Conservation (phyloP, 2,888 invertebrate genomes). For the Aspidapion aeneum region DNA sequence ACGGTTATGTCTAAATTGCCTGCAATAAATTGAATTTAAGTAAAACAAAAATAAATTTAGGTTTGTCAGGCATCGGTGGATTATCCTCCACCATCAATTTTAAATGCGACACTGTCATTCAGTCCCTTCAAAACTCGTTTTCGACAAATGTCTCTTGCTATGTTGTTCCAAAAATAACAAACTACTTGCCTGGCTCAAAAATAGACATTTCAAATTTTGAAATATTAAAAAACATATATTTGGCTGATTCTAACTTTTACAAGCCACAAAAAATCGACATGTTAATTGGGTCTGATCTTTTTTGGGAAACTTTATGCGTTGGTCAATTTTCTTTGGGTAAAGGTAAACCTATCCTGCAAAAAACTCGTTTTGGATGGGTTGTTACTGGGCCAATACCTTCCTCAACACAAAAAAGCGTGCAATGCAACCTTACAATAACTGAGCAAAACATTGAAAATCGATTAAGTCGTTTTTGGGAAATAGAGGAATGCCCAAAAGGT, state of each 20-base stretch:
- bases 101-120: too few species aligned
- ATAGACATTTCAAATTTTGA: too few species aligned
- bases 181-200: too few species aligned
- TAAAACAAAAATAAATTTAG: too few species aligned
- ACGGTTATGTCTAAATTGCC: too few species aligned
- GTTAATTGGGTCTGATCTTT: slow-evolving; percentile 4
- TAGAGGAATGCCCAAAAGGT: not conserved
- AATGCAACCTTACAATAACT: not conserved
- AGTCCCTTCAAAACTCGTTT: too few species aligned
- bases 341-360: not conserved
- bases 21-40: too few species aligned
- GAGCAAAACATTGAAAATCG: not conserved
- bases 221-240: too few species aligned
- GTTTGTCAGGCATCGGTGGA: too few species aligned
- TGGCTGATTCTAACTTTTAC: not conserved
- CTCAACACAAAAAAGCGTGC: not conserved
- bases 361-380: not conserved
- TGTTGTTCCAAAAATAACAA: too few species aligned
- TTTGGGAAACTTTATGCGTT: slow-evolving; percentile 2
- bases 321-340: slow-evolving; percentile 6
- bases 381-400: not conserved
- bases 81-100: too few species aligned
- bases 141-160: too few species aligned
- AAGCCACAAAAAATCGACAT: not conserved
- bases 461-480: slow-evolving; percentile 3